Percentiles rank a stretch among this genome's conserved stretches.
Evolutionary conservation across 2,888 invertebrate genomes (phyloP).

Genomic region (Xanthorhoe spadicearia): DNA sequence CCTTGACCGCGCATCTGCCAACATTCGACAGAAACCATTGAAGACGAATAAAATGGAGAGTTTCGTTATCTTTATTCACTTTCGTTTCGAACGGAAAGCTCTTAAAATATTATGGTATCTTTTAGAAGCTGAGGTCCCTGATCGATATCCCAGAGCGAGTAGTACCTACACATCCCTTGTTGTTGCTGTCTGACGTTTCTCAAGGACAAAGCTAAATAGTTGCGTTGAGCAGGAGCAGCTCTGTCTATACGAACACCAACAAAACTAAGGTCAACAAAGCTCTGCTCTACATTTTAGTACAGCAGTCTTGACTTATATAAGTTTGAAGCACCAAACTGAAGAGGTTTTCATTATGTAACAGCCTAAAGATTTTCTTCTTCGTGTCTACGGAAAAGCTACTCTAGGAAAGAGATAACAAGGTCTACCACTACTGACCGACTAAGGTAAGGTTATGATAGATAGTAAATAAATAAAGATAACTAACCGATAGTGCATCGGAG

Average conservation of each 20-base stretch:
- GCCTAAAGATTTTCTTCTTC: constrained; percentile 41
- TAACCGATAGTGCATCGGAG: constrained; percentile 81
- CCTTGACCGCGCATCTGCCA: constrained; percentile 50
- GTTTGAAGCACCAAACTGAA: constrained; percentile 48
- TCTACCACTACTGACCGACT: constrained; percentile 16
- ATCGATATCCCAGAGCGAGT: constrained; percentile 41
- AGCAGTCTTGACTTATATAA: constrained; percentile 41
- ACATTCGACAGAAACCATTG: constrained; percentile 46
- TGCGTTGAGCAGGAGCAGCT: constrained; percentile 38
- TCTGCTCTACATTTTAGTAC: constrained; percentile 20
- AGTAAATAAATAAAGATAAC: constrained; percentile 54
- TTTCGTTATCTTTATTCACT: not conserved
- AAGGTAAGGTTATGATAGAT: constrained; percentile 26
- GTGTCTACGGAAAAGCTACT: constrained; percentile 13
- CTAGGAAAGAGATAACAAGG: constrained; percentile 11
- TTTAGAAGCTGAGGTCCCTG: constrained; percentile 42
- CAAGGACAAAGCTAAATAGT: constrained; percentile 53
- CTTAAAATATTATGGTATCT: constrained; percentile 19
- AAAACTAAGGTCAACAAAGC: constrained; percentile 22
- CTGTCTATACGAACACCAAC: constrained; percentile 5
- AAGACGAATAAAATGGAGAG: constrained; percentile 39
- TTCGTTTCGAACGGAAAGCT: constrained; percentile 8
- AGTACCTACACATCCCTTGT: constrained; percentile 32
- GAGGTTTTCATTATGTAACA: constrained; percentile 63
- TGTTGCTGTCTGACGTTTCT: constrained; percentile 41